phyloP scores from a whole-genome alignment of 2,797 vertebrate genomes.

The Brachyrhaphis roseni region DNA sequence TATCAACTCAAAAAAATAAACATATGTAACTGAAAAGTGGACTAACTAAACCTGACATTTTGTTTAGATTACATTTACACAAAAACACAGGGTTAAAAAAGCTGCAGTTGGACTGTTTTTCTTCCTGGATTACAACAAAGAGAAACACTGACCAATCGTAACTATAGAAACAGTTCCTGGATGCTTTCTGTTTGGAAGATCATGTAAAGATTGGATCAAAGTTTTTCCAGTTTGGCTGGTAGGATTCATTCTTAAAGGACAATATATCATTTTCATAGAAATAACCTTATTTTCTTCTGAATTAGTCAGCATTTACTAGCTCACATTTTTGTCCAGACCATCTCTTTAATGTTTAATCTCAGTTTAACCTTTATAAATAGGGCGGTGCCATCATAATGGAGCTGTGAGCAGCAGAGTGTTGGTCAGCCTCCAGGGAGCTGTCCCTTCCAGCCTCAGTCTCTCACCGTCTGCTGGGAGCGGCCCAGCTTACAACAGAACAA shows the following conservation, averaged over 20 bases:
- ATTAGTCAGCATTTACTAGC: not conserved
- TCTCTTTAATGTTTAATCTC: conserved; percentile 7
- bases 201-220: not conserved
- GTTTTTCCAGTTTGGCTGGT: not conserved
- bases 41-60: not conserved
- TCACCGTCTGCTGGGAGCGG: conserved; percentile 21
- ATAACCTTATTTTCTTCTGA: not conserved
- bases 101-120: not conserved
- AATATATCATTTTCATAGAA: not conserved
- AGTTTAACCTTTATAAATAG: conserved; percentile 4
- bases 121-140: not conserved
- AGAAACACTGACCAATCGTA: not conserved
- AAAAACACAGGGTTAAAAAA: not conserved
- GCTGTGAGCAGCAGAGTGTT: not conserved
- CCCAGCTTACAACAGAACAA: conserved; percentile 18
- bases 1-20: not conserved
- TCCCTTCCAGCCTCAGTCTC: not conserved
- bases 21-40: not conserved
- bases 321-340: not conserved
- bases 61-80: not conserved
- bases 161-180: not conserved
- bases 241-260: not conserved
- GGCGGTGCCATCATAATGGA: not conserved
- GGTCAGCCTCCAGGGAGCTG: conserved; percentile 11
- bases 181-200: not conserved